These are phyloP conservation scores for Drosophila maculinotata DNA, from an alignment of 2,888 invertebrate genomes.

Conservation along the genomic window DNA sequence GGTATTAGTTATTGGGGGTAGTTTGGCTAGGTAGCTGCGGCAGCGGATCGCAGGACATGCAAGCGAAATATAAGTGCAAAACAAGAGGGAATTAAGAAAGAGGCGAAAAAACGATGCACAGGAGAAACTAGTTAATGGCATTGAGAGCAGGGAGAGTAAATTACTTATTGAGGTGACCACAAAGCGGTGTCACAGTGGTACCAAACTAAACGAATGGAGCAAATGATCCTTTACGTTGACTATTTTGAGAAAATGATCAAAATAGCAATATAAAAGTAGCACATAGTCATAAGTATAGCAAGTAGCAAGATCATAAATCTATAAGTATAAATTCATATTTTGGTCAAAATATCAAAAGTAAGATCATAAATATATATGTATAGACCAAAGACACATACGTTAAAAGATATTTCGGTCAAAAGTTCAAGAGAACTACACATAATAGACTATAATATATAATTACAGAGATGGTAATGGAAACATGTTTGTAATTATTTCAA, in stretches of 20 bases:
- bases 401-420: too few species aligned
- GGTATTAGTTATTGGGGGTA: constrained; percentile 50
- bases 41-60: constrained; percentile 53
- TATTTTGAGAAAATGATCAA: neutral
- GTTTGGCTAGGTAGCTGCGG: constrained; percentile 45
- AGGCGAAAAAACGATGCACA: constrained; percentile 7
- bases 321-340: neutral
- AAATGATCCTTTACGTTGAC: neutral
- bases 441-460: too few species aligned
- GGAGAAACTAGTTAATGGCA: constrained; percentile 10
- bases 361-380: neutral
- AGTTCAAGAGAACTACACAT: too few species aligned
- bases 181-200: constrained; percentile 27
- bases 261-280: neutral
- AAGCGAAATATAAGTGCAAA: constrained; percentile 52
- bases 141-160: constrained; percentile 1
- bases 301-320: too few species aligned
- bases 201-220: neutral
- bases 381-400: too few species aligned
- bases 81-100: constrained; percentile 50
- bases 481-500: too few species aligned
- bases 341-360: too few species aligned
- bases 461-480: too few species aligned
- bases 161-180: constrained; percentile 3
- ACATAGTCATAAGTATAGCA: neutral